A percentile compares a stretch with the other conserved stretches of the same genome.
These are phyloP conservation scores for Morpho helenor DNA, from an alignment of 2,888 invertebrate species.

Conservation along the genomic window DNA sequence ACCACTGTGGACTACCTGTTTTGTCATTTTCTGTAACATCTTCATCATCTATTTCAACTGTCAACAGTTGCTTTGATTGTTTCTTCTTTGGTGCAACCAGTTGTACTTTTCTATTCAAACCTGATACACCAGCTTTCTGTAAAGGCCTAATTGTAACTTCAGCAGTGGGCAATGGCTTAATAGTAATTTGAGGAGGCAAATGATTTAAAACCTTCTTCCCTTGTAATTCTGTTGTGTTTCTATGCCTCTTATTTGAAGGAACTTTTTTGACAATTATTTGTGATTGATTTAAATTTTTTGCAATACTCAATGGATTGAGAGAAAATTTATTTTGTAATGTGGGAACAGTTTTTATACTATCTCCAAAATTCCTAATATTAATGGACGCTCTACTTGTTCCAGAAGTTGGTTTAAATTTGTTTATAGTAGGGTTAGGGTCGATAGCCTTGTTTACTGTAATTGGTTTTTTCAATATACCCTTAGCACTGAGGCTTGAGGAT, in stretches of 20 bases:
- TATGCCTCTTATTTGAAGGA: conserved; percentile 21
- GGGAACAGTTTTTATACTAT: conserved; percentile 21
- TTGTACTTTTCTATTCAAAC: conserved; percentile 22
- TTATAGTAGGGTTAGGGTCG: neutral
- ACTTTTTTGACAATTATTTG: conserved; percentile 30
- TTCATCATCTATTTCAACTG: conserved; percentile 66
- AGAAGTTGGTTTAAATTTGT: neutral
- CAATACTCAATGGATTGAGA: conserved; percentile 33
- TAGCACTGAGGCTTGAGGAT: neutral
- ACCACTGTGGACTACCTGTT: conserved; percentile 55
- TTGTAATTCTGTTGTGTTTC: conserved; percentile 31
- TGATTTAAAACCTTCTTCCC: conserved; percentile 34
- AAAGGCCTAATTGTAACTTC: conserved; percentile 39
- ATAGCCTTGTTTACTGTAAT: conserved; percentile 7
- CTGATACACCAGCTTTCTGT: conserved; percentile 15
- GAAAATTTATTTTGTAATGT: conserved; percentile 24
- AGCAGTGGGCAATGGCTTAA: conserved; percentile 11
- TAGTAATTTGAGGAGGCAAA: conserved; percentile 56
- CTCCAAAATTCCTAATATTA: conserved; percentile 13
- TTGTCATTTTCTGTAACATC: conserved; percentile 33
- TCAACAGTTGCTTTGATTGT: conserved; percentile 36
- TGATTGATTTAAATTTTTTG: conserved; percentile 27
- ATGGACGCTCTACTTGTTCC: conserved; percentile 13
- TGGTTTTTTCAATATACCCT: conserved; percentile 4
- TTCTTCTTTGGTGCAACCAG: conserved; percentile 17